phyloP scores from a whole-genome alignment of 2,113 vertebrate genomes.

The Syngnathus typhle region DNA sequence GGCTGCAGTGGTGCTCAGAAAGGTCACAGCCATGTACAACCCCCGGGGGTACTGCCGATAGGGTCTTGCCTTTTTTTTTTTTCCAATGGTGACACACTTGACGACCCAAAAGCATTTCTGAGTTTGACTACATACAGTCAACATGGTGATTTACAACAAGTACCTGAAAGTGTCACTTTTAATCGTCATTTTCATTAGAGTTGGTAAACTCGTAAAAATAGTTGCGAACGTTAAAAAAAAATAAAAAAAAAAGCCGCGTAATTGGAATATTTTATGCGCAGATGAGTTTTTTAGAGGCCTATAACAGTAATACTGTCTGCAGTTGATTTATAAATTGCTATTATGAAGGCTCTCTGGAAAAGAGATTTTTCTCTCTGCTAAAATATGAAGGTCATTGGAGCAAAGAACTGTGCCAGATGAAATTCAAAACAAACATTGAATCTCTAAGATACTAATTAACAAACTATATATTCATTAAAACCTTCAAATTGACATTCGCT shows the following conservation, averaged over 20 bases:
- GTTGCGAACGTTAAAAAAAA: slow-evolving; percentile 4
- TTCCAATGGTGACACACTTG: slow-evolving; percentile 48
- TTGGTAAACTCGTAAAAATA: slow-evolving; percentile 2
- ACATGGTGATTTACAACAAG: background rate
- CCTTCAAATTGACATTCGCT: background rate
- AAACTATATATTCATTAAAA: no score
- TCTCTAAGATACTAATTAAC: no score
- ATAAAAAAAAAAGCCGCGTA: background rate
- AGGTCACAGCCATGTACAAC: slow-evolving; percentile 57
- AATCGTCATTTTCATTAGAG: slow-evolving; percentile 1
- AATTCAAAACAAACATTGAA: background rate
- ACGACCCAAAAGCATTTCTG: slow-evolving; percentile 35
- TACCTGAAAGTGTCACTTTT: background rate
- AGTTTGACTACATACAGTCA: background rate
- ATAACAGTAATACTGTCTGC: background rate
- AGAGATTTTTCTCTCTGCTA: slow-evolving; percentile 2
- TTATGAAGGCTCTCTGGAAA: background rate
- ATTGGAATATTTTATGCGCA: slow-evolving; percentile 3
- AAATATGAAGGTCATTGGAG: slow-evolving; percentile 2
- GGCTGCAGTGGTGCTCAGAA: slow-evolving; percentile 47
- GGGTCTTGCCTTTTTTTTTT: slow-evolving; percentile 45
- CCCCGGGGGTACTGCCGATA: slow-evolving; percentile 24
- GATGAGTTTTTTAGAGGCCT: slow-evolving; percentile 6
- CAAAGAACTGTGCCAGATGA: background rate
- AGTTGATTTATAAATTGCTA: slow-evolving; percentile 6